These are phyloP conservation scores for Tipula vernalis DNA, from an alignment of 2,888 invertebrate genomes.

Conservation along the genomic window DNA sequence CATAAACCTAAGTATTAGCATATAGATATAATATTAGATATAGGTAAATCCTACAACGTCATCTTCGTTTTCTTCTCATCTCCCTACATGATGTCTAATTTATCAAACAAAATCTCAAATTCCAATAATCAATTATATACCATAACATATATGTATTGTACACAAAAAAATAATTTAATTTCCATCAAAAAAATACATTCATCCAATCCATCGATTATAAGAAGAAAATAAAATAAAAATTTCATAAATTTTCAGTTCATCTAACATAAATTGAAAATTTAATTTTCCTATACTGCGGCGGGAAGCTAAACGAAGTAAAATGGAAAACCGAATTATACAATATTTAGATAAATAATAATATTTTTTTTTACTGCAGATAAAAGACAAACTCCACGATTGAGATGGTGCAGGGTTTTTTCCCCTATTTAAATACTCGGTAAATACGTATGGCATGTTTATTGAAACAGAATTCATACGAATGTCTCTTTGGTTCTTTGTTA, in stretches of 20 bases:
- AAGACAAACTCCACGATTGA: not conserved
- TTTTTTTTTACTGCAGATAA: not conserved
- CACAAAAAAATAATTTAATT: not conserved
- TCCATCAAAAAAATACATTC: not conserved
- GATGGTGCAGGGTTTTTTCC: not conserved
- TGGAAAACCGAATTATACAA: not conserved
- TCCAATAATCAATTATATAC: not conserved
- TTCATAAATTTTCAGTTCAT: conserved; percentile 4
- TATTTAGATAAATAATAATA: not conserved
- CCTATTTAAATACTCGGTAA: not conserved
- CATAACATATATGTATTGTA: not conserved
- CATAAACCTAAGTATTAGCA: not conserved
- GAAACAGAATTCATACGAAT: not conserved
- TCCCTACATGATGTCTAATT: not conserved
- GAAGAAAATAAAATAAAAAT: not conserved
- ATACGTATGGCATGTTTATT: not conserved
- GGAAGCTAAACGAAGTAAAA: too few relatives aligned
- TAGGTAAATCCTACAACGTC: not conserved
- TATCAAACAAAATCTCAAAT: not conserved
- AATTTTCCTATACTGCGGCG: not conserved
- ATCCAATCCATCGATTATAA: not conserved
- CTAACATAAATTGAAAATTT: conserved; percentile 4
- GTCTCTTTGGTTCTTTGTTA: not conserved
- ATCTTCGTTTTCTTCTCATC: not conserved
- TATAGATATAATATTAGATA: not conserved